Percentiles rank a stretch among this genome's conserved stretches.
Evolutionary conservation across 2,113 vertebrate genomes (phyloP).

Genomic region (Jacana jacana): DNA sequence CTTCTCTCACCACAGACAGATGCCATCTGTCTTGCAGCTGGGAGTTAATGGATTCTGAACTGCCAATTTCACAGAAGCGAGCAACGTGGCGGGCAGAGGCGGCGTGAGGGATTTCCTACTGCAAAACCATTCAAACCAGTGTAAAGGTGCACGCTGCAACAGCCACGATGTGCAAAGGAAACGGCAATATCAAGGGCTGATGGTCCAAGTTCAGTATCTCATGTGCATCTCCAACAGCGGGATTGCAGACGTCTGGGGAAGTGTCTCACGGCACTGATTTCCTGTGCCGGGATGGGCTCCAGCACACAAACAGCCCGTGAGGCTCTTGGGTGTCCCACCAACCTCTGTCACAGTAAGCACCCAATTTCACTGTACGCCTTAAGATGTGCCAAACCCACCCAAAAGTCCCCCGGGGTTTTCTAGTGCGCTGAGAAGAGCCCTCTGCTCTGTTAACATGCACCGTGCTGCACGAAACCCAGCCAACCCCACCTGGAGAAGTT

Average conservation of each 20-base stretch:
- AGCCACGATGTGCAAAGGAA: not conserved
- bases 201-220: not conserved
- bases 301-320: not conserved
- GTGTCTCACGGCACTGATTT: not conserved
- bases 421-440: not conserved
- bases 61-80: slow-evolving; percentile 63
- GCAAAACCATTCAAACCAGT: slow-evolving; percentile 21
- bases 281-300: fast-evolving
- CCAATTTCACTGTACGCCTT: not conserved
- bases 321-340: not conserved
- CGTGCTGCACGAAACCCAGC: fast-evolving
- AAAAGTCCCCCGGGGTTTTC: not conserved
- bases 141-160: not conserved
- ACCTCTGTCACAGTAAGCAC: not conserved
- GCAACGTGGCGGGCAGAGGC: not conserved
- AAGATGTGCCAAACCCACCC: not conserved
- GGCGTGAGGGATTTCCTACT: slow-evolving; percentile 40
- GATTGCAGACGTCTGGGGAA: not conserved
- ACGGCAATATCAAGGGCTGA: not conserved
- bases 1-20: slow-evolving; percentile 55
- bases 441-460: not conserved
- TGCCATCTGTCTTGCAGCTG: slow-evolving; percentile 68
- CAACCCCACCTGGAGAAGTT: not conserved
- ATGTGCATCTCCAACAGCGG: not conserved
- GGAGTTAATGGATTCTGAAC: slow-evolving; percentile 65